Conservation (phyloP, 2,797 vertebrate genomes). For the Esox lucius region DNA sequence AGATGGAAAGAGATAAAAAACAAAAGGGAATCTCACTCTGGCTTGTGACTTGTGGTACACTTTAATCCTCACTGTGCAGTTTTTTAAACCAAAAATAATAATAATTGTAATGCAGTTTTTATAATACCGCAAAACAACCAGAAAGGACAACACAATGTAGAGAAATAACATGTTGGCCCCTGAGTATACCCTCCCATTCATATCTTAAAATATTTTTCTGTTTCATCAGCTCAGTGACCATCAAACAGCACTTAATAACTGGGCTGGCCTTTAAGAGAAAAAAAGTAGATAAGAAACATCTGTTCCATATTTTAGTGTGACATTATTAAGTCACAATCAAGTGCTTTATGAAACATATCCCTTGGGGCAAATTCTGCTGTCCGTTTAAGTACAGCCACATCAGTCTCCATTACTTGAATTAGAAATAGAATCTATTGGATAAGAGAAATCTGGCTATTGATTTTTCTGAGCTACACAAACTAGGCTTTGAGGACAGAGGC, state of each 20-base stretch:
- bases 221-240: slow-evolving; percentile 13
- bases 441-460: neutral
- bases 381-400: slow-evolving; percentile 7
- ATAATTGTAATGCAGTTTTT: neutral
- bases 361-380: neutral
- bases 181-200: neutral
- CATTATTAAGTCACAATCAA: neutral
- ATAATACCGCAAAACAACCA: neutral
- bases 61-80: neutral
- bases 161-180: neutral
- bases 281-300: neutral
- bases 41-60: neutral
- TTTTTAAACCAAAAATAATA: neutral
- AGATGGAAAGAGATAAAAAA: neutral
- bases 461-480: neutral
- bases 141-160: neutral
- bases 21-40: neutral
- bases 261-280: too few species aligned
- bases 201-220: neutral
- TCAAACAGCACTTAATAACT: slow-evolving; percentile 28
- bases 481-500: neutral
- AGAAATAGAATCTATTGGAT: neutral
- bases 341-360: neutral
- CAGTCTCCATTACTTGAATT: neutral
- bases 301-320: slow-evolving; percentile 2